Evolutionary conservation across 2,888 invertebrate genomes (phyloP), one percentile per base, ranked within the genome.

Genomic region (Parascotia fuliginaria): DNA sequence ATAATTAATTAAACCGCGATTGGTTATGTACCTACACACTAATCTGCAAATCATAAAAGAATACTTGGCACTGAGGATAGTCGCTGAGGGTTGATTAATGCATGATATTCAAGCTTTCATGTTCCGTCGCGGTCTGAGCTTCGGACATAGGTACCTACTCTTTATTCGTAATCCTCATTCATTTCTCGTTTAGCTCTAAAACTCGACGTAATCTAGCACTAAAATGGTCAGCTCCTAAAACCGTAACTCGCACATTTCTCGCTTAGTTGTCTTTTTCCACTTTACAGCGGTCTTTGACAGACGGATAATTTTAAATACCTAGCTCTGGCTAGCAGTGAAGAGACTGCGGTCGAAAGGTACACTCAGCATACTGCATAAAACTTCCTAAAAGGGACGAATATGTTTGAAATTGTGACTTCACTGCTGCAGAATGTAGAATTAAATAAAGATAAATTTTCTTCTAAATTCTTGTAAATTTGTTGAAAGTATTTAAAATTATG

Each of bases 231-330:
- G n/a, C 19, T 22, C 2, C 24, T 24, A 31, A 28, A 36, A 43
- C 7, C 3, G 32, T 16, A 33, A 39, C 13, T 36, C 9, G 24
- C 42, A 44, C 14, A 58, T 55, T 58, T 38, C 60, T 50, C 47
- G 47, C 45, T 61, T 48, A 36, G 49, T 59, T 61, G 55, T 58
- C 58, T 49, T 29, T 52, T 41, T 55, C 42, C 40, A 52, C 62
- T 63, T 71, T 75, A 77, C 76, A 60, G 70, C 55, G 50, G 49
- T 52, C 42, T 44, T 36, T 38, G 55, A 47, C 46, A 59, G 59
- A 37, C 55, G 61, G 63, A 73, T 71, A 70, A 66, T 73, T 69
- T 71, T 70, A 72, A 73, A 75, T 67, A 65, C 62, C 67, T 58
- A 65, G 52, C 47, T 45, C 53, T 65, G 36, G 36, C 45, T 45